Evolutionary conservation across 2,113 vertebrate genomes (phyloP).

Genomic region (Pseudopipra pipra): DNA sequence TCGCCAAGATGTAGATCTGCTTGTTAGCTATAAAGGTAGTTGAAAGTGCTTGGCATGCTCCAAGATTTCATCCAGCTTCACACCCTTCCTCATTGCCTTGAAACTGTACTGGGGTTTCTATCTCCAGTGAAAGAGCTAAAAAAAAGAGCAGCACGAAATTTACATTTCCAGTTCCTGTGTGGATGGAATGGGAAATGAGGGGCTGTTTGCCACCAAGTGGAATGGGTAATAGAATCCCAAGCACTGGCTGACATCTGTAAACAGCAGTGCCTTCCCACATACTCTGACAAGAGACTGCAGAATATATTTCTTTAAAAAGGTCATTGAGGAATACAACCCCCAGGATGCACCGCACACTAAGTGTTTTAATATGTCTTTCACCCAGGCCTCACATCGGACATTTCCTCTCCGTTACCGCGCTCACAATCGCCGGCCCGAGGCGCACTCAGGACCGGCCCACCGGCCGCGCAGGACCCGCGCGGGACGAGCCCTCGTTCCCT

Average conservation of each 20-base stretch:
- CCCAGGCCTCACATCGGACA: neutral
- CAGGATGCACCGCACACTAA: neutral
- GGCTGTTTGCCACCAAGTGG: neutral
- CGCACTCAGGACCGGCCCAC: neutral
- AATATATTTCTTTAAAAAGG: neutral
- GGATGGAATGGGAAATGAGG: neutral
- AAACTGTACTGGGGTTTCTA: neutral
- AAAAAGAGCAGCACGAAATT: neutral
- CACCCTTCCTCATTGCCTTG: neutral
- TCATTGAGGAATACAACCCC: constrained; percentile 4
- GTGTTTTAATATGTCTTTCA: neutral
- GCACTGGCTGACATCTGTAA: neutral
- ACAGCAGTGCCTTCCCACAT: neutral
- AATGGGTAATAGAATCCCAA: neutral
- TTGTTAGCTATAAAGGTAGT: neutral
- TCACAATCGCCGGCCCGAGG: neutral
- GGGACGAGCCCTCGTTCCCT: neutral
- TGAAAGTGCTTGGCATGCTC: neutral
- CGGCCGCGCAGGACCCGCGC: neutral
- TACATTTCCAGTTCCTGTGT: neutral
- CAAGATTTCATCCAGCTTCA: neutral
- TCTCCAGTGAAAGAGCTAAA: neutral
- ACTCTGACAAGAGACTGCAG: neutral
- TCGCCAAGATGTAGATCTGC: neutral
- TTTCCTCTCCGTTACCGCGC: neutral